These are phyloP conservation scores for Brachyhypopomus gauderio DNA, from an alignment of 2,113 vertebrate species.

Conservation along the genomic window DNA sequence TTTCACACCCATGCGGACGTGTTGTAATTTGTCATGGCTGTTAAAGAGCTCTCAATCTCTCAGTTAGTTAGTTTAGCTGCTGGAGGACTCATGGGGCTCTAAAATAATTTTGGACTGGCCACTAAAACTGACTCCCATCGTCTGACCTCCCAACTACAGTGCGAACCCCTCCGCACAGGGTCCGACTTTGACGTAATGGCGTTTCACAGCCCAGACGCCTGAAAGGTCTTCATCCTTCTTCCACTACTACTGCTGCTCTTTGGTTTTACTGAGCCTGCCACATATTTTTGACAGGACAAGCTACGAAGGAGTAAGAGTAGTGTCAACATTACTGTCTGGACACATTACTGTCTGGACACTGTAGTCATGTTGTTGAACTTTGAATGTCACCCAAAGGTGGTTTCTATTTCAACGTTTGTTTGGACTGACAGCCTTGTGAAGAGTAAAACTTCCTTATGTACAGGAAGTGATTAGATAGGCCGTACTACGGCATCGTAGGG, in stretches of 20 bases:
- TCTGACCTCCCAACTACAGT: constrained; percentile 19
- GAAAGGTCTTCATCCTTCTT: neutral
- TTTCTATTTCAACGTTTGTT: no score
- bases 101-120: constrained; percentile 5
- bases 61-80: constrained; percentile 8
- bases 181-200: neutral
- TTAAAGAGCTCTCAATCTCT: constrained; percentile 30
- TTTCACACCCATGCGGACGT: neutral
- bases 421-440: no score
- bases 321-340: no score
- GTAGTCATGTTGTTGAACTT: no score
- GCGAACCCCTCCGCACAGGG: constrained; percentile 7
- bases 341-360: no score
- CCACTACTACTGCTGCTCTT: no score
- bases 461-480: no score
- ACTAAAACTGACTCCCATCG: neutral
- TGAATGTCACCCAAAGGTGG: no score
- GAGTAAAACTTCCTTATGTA: no score
- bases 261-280: neutral
- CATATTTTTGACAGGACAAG: neutral
- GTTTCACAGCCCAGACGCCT: neutral
- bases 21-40: neutral
- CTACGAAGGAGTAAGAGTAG: no score
- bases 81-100: constrained; percentile 17
- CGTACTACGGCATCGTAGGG: no score